A percentile compares a stretch with the other conserved stretches of the same genome.
Evolutionary conservation across 2,113 vertebrate genomes (phyloP).

Genomic region (Pica pica): DNA sequence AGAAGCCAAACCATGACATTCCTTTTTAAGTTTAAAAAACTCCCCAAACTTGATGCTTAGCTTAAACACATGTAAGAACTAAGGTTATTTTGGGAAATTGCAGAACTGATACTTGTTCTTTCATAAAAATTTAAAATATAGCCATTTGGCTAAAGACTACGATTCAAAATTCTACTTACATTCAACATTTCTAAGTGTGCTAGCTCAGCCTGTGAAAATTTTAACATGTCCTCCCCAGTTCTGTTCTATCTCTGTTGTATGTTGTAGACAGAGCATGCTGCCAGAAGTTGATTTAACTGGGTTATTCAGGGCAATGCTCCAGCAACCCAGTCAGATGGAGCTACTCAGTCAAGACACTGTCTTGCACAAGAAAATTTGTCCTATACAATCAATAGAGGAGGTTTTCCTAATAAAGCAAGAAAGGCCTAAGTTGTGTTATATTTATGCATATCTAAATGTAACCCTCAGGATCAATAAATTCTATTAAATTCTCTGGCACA

Average conservation of each 20-base stretch:
- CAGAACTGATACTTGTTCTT: not conserved
- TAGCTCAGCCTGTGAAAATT: not conserved
- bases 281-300: not conserved
- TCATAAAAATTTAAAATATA: not conserved
- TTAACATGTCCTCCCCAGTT: not conserved
- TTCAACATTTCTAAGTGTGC: not conserved
- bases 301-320: not conserved
- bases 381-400: not conserved
- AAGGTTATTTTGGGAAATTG: not conserved
- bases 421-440: not conserved
- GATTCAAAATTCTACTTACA: not conserved
- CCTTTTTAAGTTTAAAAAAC: not conserved
- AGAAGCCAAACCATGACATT: not conserved
- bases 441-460: not conserved
- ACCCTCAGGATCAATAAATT: not conserved
- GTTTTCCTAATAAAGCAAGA: not conserved
- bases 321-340: not conserved
- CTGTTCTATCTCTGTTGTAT: not conserved
- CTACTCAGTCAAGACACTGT: not conserved
- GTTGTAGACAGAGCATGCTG: not conserved
- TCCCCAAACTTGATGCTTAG: not conserved
- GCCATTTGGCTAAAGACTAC: not conserved
- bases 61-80: rapidly evolving
- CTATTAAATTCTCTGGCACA: not conserved
- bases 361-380: not conserved